A percentile compares a stretch with the other conserved stretches of the same genome.
Evolutionary conservation across 2,797 vertebrate genomes (phyloP).

Genomic region (Propithecus deckenii): DNA sequence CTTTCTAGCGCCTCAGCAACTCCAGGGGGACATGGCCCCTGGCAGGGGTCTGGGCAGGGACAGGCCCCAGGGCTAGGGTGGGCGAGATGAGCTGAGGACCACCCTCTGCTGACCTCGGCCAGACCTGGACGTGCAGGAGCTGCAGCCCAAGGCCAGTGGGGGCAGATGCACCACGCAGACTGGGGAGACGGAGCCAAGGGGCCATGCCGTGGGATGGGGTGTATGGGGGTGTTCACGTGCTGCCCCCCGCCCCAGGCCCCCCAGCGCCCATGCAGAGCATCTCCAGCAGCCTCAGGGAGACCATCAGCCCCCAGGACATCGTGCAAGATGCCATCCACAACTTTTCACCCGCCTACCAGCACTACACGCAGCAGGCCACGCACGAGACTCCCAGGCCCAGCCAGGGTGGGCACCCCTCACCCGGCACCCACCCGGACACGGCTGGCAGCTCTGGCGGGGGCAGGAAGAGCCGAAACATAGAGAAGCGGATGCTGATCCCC

Average conservation of each 20-base stretch:
- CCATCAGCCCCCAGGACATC: constrained; percentile 95
- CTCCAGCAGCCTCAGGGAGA: constrained; percentile 96
- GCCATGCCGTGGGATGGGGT: not conserved
- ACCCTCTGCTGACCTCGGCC: not conserved
- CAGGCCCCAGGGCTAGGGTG: not conserved
- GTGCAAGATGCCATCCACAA: constrained; percentile 98
- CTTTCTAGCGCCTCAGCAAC: not conserved
- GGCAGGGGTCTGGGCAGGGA: not conserved
- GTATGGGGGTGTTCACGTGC: rapidly evolving
- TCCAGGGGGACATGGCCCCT: not conserved
- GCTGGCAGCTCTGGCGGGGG: not conserved
- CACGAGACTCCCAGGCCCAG: constrained; percentile 86
- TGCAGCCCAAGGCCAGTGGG: not conserved
- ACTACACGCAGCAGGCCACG: constrained; percentile 95
- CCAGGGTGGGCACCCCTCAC: constrained; percentile 82
- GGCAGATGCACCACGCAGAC: not conserved
- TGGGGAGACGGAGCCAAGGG: not conserved
- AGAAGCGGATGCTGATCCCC: constrained; percentile 94
- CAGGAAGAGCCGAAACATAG: constrained; percentile 88
- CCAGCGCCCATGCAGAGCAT: constrained; percentile 95
- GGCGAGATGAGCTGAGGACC: not conserved
- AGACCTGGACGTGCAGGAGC: not conserved
- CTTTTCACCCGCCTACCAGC: constrained; percentile 95
- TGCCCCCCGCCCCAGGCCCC: constrained; percentile 82
- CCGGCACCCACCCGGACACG: constrained; percentile 3